A percentile compares a stretch with the other conserved stretches of the same genome.
Conservation (phyloP, 2,113 vertebrate genomes). For the Mustela lutreola region DNA sequence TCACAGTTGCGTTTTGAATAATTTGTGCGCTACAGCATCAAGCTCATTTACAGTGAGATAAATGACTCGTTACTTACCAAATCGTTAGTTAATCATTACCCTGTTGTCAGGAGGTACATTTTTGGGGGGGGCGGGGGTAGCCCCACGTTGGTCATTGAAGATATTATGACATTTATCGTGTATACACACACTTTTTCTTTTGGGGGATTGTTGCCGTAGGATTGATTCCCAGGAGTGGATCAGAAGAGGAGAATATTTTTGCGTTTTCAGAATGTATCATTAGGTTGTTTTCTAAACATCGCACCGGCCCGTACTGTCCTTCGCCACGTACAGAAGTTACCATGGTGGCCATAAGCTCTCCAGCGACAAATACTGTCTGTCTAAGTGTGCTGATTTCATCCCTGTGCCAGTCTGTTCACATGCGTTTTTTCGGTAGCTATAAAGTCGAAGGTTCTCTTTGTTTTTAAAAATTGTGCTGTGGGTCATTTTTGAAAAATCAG, state of each 20-base stretch:
- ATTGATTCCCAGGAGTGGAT: neutral
- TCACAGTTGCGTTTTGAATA: neutral
- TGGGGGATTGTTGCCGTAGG: neutral
- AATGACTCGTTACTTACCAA: neutral
- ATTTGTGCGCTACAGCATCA: neutral
- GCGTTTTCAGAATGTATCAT: neutral
- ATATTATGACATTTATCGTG: neutral
- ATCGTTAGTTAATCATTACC: neutral
- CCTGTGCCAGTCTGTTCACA: neutral
- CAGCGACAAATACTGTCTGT: neutral
- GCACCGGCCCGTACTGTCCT: neutral
- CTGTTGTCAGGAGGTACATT: neutral
- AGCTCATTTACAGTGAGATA: neutral
- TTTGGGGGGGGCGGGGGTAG: neutral
- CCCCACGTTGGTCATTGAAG: neutral
- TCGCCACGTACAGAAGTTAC: neutral
- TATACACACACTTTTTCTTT: neutral
- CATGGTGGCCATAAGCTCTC: neutral
- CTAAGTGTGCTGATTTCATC: neutral
- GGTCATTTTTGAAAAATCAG: neutral
- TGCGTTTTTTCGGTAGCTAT: neutral
- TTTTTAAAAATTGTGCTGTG: neutral
- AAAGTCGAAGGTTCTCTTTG: neutral
- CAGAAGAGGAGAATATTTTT: neutral
- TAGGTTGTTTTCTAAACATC: neutral